Base-by-base conservation (phyloP, 2,888 invertebrate genomes). In the Cephonodes hylas region DNA sequence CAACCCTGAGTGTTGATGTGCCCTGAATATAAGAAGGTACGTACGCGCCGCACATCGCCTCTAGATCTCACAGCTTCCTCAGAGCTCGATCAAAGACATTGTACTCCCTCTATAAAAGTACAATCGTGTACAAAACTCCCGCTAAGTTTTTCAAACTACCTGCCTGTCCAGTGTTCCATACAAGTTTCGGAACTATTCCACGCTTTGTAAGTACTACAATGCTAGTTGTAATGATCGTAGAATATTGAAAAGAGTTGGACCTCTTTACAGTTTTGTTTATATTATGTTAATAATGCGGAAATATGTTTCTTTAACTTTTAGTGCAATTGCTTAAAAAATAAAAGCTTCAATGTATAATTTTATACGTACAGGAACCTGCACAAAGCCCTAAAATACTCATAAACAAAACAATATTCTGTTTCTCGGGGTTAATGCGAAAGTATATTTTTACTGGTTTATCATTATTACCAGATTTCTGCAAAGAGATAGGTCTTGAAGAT, bases 51-150 rank as follows among this genome's bases (percentile, higher is more conserved):
- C 13, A 53, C 42, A 60, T 25, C 48, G 7, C 31, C 3, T 58
- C 58, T 15, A 23, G 23, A 57, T 42, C 38, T 38, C 20, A n/a
- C 38, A 42, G 22, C 25, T 42, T 46, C 59, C 62, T 66, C 58
- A 53, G 44, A 23, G 34, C 59, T 61, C 63, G 62, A 67, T 65
- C 61, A 59, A 63, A 61, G 58, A 63, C 63, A 63, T 64, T 63
- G 64, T 60, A 18, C 34, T 58, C 13, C 44, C 23, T 15, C 48
- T 31, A 6, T 53, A 38, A 46, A 23, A 58, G 38, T 25, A 61
- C 59, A 44, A 56, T 63, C 23, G 56, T 44, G 42, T 63, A 60
- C 59, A 46, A 61, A 46, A 58, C 59, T 59, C 23, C 42, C 42
- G 23, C 42, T 5, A 64, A 67, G 63, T 58, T 66, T 58, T 62